Conservation (phyloP, 92 coral and sea anemone species). For the Plumapathes pennacea region DNA sequence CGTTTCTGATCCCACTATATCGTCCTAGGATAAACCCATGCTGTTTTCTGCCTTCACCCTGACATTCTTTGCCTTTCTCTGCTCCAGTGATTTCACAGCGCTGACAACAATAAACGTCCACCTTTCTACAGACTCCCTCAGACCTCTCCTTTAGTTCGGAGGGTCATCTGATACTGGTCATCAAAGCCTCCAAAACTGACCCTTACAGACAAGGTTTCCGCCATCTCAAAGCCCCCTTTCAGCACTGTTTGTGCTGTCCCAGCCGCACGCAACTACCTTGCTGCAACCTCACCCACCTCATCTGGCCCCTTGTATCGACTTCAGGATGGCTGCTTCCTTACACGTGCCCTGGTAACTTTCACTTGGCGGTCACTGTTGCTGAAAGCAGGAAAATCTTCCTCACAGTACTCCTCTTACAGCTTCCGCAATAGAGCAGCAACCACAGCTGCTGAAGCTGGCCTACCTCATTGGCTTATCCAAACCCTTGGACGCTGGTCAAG, state of each 20-base stretch:
- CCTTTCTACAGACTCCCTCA: too few relatives aligned
- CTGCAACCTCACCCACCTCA: not conserved
- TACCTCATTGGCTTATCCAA: not conserved
- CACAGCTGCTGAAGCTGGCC: conserved; percentile 7
- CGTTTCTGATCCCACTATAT: too few relatives aligned
- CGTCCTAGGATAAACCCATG: too few relatives aligned
- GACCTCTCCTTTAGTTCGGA: conserved; percentile 1
- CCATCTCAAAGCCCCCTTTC: conserved; percentile 3
- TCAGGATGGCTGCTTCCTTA: conserved; percentile 2
- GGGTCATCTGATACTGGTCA: not conserved
- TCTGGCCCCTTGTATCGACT: not conserved
- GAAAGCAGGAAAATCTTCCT: not conserved
- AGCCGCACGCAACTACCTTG: not conserved
- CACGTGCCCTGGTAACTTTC: not conserved
- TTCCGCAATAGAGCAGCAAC: conserved; percentile 8
- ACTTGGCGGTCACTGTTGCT: conserved; percentile 1
- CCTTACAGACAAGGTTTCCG: conserved; percentile 9
- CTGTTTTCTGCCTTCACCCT: too few relatives aligned
- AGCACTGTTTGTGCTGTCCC: not conserved
- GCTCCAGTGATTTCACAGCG: too few relatives aligned
- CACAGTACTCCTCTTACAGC: conserved; percentile 10
- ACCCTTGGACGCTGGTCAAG: conserved; percentile 14
- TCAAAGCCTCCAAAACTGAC: not conserved
- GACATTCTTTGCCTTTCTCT: too few relatives aligned
- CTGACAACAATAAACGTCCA: too few relatives aligned